Evolutionary conservation across 2,113 vertebrate species (phyloP).

Genomic region (Malurus elegans): DNA sequence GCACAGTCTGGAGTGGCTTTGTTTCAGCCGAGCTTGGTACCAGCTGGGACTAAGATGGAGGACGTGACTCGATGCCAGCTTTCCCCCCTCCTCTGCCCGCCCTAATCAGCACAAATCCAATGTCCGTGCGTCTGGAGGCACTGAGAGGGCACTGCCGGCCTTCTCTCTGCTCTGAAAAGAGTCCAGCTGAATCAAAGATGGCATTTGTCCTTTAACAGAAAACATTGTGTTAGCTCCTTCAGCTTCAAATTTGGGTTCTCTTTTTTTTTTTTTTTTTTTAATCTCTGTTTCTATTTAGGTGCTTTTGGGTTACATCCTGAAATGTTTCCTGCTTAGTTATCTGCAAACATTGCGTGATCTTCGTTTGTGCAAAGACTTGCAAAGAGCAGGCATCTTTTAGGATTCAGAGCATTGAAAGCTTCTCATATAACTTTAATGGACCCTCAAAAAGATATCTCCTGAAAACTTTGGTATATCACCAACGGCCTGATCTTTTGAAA

Average conservation of each 20-base stretch:
- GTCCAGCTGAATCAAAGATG: constrained; percentile 3
- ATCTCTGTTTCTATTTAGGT: not conserved
- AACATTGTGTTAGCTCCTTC: constrained; percentile 2
- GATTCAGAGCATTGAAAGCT: not conserved
- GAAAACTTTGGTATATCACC: not conserved
- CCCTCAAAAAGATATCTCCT: not conserved
- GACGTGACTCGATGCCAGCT: constrained; percentile 71
- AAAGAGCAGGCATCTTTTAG: not conserved
- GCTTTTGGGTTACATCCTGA: not conserved
- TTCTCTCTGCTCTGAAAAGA: not conserved
- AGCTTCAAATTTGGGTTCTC: not conserved
- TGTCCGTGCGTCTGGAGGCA: constrained; percentile 59
- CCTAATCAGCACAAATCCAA: constrained; percentile 50
- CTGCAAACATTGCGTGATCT: not conserved
- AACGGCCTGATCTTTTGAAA: not conserved
- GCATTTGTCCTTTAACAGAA: constrained; percentile 18
- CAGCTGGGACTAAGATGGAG: constrained; percentile 78
- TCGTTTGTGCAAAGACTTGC: not conserved
- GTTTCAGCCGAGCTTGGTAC: constrained; percentile 70
- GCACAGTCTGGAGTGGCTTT: constrained; percentile 67
- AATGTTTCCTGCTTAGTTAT: not conserved
- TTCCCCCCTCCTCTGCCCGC: constrained; percentile 19
- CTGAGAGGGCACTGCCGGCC: constrained; percentile 56
- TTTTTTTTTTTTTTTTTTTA: not conserved
- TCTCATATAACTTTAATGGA: not conserved